Conservation (phyloP, 92 coral and sea anemone species). For the Epizoanthus stellaris region DNA sequence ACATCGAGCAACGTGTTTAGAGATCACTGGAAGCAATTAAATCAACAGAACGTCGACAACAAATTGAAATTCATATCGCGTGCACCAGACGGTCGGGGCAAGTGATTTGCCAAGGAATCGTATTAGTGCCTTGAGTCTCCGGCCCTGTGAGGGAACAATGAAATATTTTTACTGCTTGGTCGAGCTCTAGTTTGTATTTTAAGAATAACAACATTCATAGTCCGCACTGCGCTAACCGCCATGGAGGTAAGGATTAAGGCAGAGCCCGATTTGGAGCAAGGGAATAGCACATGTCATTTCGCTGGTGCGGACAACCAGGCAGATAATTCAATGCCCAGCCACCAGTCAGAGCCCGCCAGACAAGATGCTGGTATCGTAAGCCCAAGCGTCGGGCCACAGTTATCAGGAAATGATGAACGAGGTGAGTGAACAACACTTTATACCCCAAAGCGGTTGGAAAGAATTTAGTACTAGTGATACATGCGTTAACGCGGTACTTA, state of each 20-base stretch:
- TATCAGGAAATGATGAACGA: conserved; percentile 3
- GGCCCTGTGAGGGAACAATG: conserved; percentile 32
- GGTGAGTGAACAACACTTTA: conserved; percentile 2
- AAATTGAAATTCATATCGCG: conserved; percentile 13
- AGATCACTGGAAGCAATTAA: not conserved
- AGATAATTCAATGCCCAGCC: not conserved
- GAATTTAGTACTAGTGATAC: not conserved
- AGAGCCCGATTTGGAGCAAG: conserved; percentile 6
- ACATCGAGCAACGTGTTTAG: not conserved
- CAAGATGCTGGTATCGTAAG: conserved; percentile 16
- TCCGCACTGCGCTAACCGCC: not conserved
- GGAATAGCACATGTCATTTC: conserved; percentile 19
- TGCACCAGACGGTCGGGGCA: conserved; percentile 45
- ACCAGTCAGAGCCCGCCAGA: not conserved
- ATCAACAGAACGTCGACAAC: not conserved
- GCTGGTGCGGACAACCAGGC: conserved; percentile 34
- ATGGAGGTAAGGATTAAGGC: conserved; percentile 32
- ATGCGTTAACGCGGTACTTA: not conserved
- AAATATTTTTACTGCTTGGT: conserved; percentile 42
- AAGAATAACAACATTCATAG: not conserved
- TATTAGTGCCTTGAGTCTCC: conserved; percentile 33
- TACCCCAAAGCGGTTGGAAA: conserved; percentile 18
- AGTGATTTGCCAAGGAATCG: conserved; percentile 60
- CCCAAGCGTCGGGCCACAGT: not conserved
- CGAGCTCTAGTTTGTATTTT: not conserved